Evolutionary conservation across 2,888 invertebrate species (phyloP), one percentile per base, ranked within the genome.

Genomic region (Drosophila formosana): DNA sequence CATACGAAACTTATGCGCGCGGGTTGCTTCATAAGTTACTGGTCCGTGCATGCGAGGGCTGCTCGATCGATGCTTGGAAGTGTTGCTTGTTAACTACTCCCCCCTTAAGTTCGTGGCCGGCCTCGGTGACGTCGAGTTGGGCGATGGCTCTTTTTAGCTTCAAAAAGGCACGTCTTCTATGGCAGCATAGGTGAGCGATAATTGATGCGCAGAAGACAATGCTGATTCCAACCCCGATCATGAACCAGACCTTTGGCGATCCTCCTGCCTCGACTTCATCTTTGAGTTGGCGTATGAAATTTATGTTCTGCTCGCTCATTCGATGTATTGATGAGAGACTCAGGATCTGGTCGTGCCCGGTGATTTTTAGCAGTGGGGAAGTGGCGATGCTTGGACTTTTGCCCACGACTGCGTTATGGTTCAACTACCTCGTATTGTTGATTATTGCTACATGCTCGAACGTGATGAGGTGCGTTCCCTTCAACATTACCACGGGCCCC

Each of bases 221-320:
- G 46, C 52, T 30, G 37, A 52, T 1, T 2, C 18, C 5, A 3
- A 47, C 39, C 30, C 52, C 61, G 3, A 26, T 18, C 9, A n/a
- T 0, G 6, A 64, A 58, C 49, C 64, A 64, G 9, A 32, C 8
- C 11, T 55, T 60, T 7, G 64, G 68, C 0, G 30, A 53, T 13
- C 69, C 55, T 0, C 23, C 37, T 4, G 60, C 37, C 4, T 25
- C 30, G 3, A 57, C 52, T 9, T 61, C 34, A 23, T 61, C 58
- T 30, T 39, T 61, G n/a, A 61, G 26, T 23, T 61, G 41, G 4
- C 34, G 53, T 11, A 56, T 55, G 23, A 45, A 6, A 0, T 45
- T 45, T 9, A 67, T 37, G 6, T 67, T 71, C 4, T 60, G 50
- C 3, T 53, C 37, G 11, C 50, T 63, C 67, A 67, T 67, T 13